Base-by-base conservation (phyloP, 2,888 invertebrate species). In the Nomada hirtipes region DNA sequence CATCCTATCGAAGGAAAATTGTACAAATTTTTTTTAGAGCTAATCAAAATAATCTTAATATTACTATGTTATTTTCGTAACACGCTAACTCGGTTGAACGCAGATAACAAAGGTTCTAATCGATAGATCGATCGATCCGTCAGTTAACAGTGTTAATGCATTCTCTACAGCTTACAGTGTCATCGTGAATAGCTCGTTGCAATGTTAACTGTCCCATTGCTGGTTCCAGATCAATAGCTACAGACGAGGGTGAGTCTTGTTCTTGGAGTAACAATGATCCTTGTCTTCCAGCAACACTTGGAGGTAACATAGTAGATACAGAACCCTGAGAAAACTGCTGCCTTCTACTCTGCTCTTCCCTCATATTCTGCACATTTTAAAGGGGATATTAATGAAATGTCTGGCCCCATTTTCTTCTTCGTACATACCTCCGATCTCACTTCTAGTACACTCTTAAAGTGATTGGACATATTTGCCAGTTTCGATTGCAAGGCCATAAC, bases 391-490 rank as follows among this genome's bases (percentile, higher is more conserved):
- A 57, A 4, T 11, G 13, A 23, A 20, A 23, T n/a, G 29, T 0
- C 20, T 2, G 10, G 13, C n/a, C 4, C 20, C 26, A 36, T 57
- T 1, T 55, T 73, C 26, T 11, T 47, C 29, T 4, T 18, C 11
- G 29, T 36, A 88, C 86, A 84, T 91, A 96, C 96, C 96, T 99
- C 99, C 20, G 99, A 99, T 90, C 99, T 95, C 26, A 99, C 98
- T 96, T 99, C 99, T 76, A 99, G 95, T 64, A 99, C 98, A 95
- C 97, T 98, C 94, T 99, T 99, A 93, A 99, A 99, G 92, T 99
- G 98, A 85, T 98, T 98, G 64, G 99, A 99, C 98, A 99, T 99
- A 83, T 97, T 97, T 50, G 99, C 99, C 88, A 99, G 95, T 93
- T 98, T 97, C 1, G 99, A 98, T 95, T 98, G 98, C 80, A 98